Evolutionary conservation across 2,888 invertebrate species (phyloP).

Genomic region (Gortyna flavago): DNA sequence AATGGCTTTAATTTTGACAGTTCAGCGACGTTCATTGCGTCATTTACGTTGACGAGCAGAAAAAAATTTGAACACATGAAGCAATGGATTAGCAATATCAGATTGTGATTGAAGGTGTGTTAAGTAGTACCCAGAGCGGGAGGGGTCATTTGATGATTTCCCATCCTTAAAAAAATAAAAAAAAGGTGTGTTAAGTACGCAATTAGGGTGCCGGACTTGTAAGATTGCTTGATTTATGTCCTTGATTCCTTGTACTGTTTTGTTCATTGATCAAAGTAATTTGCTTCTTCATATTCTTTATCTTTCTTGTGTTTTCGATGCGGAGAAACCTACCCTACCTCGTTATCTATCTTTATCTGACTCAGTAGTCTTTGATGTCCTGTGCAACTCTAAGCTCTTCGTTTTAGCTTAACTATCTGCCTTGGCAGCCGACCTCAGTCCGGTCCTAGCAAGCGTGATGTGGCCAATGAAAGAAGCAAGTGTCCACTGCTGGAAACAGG

Average conservation of each 20-base stretch:
- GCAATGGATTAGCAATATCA: too few relatives aligned
- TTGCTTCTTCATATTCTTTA: neutral
- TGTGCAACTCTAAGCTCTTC: neutral
- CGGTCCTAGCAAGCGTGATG: neutral
- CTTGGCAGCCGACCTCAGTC: neutral
- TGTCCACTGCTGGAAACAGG: neutral
- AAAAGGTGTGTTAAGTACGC: too few relatives aligned
- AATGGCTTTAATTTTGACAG: neutral
- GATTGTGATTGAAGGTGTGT: too few relatives aligned
- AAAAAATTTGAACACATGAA: too few relatives aligned
- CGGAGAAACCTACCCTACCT: neutral
- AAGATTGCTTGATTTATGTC: conserved; percentile 6
- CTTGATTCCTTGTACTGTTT: conserved; percentile 12
- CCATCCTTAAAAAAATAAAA: too few relatives aligned
- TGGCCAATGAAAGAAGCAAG: neutral
- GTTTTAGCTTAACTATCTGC: neutral
- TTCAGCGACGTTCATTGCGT: neutral
- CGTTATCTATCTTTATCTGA: too few relatives aligned
- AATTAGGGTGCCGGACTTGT: neutral
- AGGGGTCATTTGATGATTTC: too few relatives aligned
- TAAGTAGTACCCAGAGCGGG: too few relatives aligned
- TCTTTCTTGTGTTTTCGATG: neutral
- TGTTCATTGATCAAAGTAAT: conserved; percentile 18
- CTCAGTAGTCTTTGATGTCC: neutral
- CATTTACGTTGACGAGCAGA: neutral